These are phyloP conservation scores for Rhagium mordax DNA, from an alignment of 2,888 invertebrate species.

Conservation along the genomic window DNA sequence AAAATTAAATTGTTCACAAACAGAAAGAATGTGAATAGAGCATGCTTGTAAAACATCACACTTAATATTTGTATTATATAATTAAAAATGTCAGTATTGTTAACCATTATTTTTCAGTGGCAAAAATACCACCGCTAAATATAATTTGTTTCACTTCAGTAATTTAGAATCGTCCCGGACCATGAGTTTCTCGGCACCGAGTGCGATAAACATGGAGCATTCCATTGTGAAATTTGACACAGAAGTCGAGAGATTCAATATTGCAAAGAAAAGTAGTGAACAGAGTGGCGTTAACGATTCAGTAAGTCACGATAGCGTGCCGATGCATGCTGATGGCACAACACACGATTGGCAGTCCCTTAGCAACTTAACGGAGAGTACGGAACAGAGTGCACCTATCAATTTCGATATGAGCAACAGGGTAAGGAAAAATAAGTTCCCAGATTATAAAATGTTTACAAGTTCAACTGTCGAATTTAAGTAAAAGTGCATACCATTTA, in stretches of 20 bases:
- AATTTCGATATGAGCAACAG: constrained; percentile 95
- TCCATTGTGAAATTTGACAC: constrained; percentile 80
- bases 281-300: constrained; percentile 62
- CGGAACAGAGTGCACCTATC: constrained; percentile 92
- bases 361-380: constrained; percentile 90
- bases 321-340: constrained; percentile 63
- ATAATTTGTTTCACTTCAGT: constrained; percentile 60
- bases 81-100: not conserved
- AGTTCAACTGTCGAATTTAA: too few relatives aligned
- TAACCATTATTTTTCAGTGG: not conserved
- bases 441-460: too few relatives aligned
- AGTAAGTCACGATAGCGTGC: constrained; percentile 70
- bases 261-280: constrained; percentile 64
- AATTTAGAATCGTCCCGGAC: constrained; percentile 82
- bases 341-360: constrained; percentile 86
- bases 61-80: too few relatives aligned
- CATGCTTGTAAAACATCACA: too few relatives aligned
- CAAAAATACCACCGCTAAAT: not conserved
- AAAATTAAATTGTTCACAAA: too few relatives aligned
- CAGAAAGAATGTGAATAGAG: too few relatives aligned
- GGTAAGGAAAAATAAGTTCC: constrained; percentile 71
- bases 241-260: constrained; percentile 69
- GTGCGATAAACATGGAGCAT: constrained; percentile 86
- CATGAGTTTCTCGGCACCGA: constrained; percentile 89
- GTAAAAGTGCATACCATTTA: too few relatives aligned